Evolutionary conservation across 2,113 vertebrate species (phyloP), one percentile per base, ranked within the genome.

Genomic region (Etheostoma cragini): DNA sequence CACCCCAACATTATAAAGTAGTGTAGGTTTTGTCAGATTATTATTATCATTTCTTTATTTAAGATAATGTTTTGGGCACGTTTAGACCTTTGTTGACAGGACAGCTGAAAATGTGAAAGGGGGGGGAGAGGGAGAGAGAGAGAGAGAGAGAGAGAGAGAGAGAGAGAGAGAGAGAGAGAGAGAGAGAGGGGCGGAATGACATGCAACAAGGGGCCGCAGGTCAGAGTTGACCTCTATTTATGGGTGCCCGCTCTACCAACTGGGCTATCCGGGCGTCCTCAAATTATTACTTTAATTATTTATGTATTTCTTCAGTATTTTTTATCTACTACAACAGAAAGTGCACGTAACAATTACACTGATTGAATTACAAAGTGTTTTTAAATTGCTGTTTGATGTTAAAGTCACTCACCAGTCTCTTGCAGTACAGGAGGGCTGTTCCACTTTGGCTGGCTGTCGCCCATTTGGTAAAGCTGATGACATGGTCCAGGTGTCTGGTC

Each of bases 401-500:
- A 19, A 16, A 14, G 53, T n/a, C 63, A 22, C 66, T 47, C 85
- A 98, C 97, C 96, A 98, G 92, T 66, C 97, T 95, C 89, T 99
- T 99, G 94, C 97, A 98, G 92, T 98, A 99, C 1, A 99, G 92
- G 10, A 99, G 91, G 0, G 97, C 97, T 8, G 97, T 99, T 76
- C 97, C 98, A 83, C 98, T 99, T 60, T 97, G 97, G 89, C 96
- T 99, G 81, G 96, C 97, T 68, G 98, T 97, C 6, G 98, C 98
- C 97, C 97, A 99, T 83, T 98, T 98, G 64, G 98, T 97, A 88
- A 99, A 99, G 90, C 95, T 96, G 95, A 99, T 98, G 17, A 99
- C 98, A 0, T 99, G 97, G 83, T 99, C 98, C 53, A 99, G 91
- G 84, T 99, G 98, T 74, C 96, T 96, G 60, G 96, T 97, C 86